These are phyloP conservation scores for Neolamprologus longior DNA, from an alignment of 2,113 vertebrate species.

Conservation along the genomic window DNA sequence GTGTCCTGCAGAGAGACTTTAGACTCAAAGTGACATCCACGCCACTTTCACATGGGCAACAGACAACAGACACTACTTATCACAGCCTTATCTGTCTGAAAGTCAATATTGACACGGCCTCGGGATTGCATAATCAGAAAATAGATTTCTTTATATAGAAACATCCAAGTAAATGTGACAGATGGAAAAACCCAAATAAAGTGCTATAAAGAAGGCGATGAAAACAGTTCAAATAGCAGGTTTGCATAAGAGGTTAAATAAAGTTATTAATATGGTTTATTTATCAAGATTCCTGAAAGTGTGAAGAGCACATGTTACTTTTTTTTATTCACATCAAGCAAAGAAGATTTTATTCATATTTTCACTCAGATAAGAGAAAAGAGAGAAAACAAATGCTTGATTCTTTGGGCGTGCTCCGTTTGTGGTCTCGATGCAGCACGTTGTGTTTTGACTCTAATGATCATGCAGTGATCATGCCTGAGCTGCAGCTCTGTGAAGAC, in stretches of 20 bases:
- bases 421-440: not conserved
- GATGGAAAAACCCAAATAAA: not conserved
- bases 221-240: not conserved
- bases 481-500: not conserved
- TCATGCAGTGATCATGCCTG: not conserved
- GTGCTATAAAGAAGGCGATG: not conserved
- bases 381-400: accelerated
- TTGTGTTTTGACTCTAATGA: not conserved
- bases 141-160: not conserved
- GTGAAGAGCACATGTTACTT: not conserved
- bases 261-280: not conserved
- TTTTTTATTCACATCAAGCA: not conserved
- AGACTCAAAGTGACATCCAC: not conserved
- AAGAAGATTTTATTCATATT: not conserved
- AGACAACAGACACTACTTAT: not conserved
- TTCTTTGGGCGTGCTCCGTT: not conserved
- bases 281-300: not conserved
- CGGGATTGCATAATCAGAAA: not conserved
- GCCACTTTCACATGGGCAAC: slow-evolving; percentile 11
- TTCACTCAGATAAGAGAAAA: too few relatives aligned
- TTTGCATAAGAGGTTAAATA: not conserved
- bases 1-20: not conserved
- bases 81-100: not conserved
- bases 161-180: not conserved
- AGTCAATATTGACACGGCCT: not conserved